Evolutionary conservation across 2,888 invertebrate genomes (phyloP).

Genomic region (Adelognathus sp.): DNA sequence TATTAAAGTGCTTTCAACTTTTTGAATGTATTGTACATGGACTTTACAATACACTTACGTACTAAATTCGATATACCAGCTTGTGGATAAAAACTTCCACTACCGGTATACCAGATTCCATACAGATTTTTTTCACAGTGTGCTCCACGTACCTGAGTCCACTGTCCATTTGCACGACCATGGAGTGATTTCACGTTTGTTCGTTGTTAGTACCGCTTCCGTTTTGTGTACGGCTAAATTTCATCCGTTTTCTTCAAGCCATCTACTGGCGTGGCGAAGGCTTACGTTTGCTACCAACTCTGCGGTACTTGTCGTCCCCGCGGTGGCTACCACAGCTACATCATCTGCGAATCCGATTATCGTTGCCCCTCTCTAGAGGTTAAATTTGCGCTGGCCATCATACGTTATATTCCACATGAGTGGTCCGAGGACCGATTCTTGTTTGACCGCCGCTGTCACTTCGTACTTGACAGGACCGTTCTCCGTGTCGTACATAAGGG

Average conservation of each 20-base stretch:
- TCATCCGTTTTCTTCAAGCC: slow-evolving; percentile 8
- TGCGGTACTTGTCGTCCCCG: not conserved
- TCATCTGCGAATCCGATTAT: too few species aligned
- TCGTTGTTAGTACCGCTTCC: too few species aligned
- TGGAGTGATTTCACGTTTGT: not conserved
- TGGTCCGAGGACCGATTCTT: slow-evolving; percentile 25
- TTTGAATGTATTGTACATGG: too few species aligned
- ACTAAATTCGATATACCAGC: too few species aligned
- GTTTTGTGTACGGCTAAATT: too few species aligned
- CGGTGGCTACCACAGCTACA: not conserved
- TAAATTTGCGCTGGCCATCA: slow-evolving; percentile 14
- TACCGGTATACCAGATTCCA: too few species aligned
- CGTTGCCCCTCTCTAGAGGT: not conserved
- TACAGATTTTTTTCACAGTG: too few species aligned
- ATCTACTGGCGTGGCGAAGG: not conserved
- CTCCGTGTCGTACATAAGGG: slow-evolving; percentile 17
- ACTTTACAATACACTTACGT: too few species aligned
- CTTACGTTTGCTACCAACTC: not conserved
- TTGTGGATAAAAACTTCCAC: too few species aligned
- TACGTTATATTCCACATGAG: slow-evolving; percentile 41
- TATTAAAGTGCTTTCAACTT: too few species aligned
- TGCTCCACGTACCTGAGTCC: not conserved
- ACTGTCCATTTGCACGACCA: not conserved
- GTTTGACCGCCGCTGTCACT: slow-evolving; percentile 7
- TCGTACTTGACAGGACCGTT: not conserved